Evolutionary conservation across 2,113 vertebrate genomes (phyloP).

Genomic region (Dermatemys mawii): DNA sequence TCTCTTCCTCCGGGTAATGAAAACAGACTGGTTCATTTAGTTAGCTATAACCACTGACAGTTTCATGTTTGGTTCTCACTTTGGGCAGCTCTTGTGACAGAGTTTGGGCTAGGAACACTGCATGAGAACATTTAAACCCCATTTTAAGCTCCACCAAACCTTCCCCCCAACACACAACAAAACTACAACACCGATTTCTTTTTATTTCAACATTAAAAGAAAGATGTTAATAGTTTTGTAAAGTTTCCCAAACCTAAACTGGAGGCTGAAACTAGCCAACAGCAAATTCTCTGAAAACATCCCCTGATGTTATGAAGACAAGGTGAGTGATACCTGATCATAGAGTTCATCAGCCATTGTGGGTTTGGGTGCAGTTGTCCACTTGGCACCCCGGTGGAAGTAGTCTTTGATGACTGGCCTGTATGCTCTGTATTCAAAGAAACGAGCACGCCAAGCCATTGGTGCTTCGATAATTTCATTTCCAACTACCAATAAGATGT

Average conservation of each 20-base stretch:
- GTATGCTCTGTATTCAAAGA: constrained; percentile 98
- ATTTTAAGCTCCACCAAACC: no score
- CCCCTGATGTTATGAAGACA: background rate
- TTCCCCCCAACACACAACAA: background rate
- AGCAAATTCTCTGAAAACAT: background rate
- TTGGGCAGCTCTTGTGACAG: background rate
- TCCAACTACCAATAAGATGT: constrained; percentile 95
- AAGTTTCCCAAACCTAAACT: background rate
- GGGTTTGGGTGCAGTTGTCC: constrained; percentile 98
- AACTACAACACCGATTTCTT: background rate
- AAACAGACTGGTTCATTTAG: background rate
- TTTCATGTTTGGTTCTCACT: background rate
- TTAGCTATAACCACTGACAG: background rate
- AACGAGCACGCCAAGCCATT: constrained; percentile 98
- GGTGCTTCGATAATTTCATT: constrained; percentile 99
- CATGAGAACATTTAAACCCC: background rate
- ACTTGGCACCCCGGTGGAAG: constrained; percentile 94
- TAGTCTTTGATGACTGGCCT: constrained; percentile 96
- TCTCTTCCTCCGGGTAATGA: background rate
- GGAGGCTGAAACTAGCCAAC: background rate
- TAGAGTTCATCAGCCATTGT: constrained; percentile 96
- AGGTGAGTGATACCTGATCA: constrained; percentile 84
- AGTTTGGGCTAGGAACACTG: background rate
- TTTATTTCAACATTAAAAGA: background rate
- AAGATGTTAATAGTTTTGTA: background rate